These are phyloP conservation scores for Malachius bipustulatus DNA, from an alignment of 2,888 invertebrate genomes.

Conservation along the genomic window DNA sequence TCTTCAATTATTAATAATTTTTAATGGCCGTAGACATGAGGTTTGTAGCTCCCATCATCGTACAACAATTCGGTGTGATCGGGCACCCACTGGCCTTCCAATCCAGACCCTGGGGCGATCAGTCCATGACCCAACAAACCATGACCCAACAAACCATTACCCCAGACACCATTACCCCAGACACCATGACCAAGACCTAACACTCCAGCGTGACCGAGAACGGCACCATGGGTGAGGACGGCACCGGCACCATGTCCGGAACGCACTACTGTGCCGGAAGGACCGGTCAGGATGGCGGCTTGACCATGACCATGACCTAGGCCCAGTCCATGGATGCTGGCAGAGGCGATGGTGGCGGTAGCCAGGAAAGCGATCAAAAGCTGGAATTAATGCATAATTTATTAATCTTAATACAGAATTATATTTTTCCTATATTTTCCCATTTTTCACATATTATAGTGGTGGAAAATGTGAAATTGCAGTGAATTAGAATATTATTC, in stretches of 20 bases:
- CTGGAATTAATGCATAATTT: too few species aligned
- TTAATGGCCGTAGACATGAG: constrained; percentile 18
- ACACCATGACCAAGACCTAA: not conserved
- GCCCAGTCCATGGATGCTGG: not conserved
- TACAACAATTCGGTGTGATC: constrained; percentile 26
- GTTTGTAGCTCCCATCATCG: constrained; percentile 30
- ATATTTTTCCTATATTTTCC: too few species aligned
- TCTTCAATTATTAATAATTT: too few species aligned
- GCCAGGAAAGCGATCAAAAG: not conserved
- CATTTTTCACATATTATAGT: too few species aligned
- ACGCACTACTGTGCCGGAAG: not conserved
- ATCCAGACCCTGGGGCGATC: not conserved
- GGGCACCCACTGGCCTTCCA: constrained; percentile 26
- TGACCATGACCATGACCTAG: not conserved
- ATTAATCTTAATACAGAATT: too few species aligned
- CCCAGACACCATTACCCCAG: too few species aligned
- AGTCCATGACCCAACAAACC: too few species aligned
- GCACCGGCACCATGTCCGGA: not conserved
- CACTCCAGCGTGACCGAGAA: not conserved
- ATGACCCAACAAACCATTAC: too few species aligned
- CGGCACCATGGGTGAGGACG: not conserved
- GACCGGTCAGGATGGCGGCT: not conserved
- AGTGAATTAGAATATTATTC: too few species aligned
- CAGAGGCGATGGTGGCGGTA: not conserved
- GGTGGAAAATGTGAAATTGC: too few species aligned